Conservation (phyloP, 2,888 invertebrate species). For the Sminthurides aquaticus region DNA sequence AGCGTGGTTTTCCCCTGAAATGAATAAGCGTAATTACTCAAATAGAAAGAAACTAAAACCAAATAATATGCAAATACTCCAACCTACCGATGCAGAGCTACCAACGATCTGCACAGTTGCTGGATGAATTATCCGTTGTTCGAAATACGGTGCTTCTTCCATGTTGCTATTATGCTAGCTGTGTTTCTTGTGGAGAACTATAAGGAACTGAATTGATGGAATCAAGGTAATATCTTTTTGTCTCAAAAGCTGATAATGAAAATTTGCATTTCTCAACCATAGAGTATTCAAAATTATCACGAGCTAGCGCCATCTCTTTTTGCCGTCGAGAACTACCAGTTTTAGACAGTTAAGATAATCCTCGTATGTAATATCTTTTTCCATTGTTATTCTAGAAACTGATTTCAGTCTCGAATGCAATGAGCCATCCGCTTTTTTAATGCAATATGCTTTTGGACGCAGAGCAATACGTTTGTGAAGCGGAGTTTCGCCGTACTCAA, state of each 20-base stretch:
- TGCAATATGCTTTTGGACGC: neutral
- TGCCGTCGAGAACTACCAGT: neutral
- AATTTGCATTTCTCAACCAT: neutral
- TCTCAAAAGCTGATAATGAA: neutral
- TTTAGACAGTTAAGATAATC: neutral
- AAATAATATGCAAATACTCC: too few species aligned
- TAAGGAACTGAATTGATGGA: too few species aligned
- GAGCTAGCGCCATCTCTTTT: neutral
- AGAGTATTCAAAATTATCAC: neutral
- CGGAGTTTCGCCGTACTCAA: neutral
- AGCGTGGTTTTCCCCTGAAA: neutral
- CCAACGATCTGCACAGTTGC: too few species aligned
- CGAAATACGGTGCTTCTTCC: too few species aligned
- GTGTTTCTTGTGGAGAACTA: too few species aligned
- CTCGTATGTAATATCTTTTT: neutral
- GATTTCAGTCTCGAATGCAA: neutral
- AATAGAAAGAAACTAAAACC: neutral
- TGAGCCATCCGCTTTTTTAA: neutral
- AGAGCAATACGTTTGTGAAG: neutral
- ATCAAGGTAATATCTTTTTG: too few species aligned
- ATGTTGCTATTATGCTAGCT: too few species aligned
- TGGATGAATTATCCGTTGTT: too few species aligned
- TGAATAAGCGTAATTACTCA: too few species aligned
- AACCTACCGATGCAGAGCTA: too few species aligned
- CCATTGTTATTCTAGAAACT: neutral